Evolutionary conservation across 2,888 invertebrate genomes (phyloP).

Genomic region (Drosophila anomalipes): DNA sequence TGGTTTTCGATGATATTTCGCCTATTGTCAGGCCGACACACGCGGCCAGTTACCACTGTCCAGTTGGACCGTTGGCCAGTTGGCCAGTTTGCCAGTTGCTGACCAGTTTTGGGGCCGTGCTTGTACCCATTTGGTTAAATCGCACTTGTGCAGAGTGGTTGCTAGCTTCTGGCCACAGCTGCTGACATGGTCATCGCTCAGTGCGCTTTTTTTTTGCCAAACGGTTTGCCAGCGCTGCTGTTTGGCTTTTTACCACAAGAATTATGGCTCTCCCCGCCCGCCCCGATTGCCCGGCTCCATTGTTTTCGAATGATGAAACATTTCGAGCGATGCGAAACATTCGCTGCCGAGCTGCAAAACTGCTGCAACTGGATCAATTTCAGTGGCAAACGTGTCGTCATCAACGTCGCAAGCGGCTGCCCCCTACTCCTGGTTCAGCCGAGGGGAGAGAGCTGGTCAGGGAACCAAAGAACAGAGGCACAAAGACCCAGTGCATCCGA

Average conservation of each 20-base stretch:
- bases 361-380: constrained; percentile 84
- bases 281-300: constrained; percentile 1
- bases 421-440: no score
- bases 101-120: constrained; percentile 62
- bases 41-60: constrained; percentile 48
- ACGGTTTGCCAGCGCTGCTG: constrained; percentile 34
- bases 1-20: constrained; percentile 84
- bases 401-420: constrained; percentile 39
- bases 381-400: constrained; percentile 70
- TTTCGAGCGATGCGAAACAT: constrained; percentile 77
- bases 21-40: constrained; percentile 82
- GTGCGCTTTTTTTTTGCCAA: constrained; percentile 26
- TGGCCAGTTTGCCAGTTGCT: constrained; percentile 23
- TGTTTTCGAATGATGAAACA: constrained; percentile 73
- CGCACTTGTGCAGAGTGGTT: constrained; percentile 49
- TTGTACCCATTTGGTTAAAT: constrained; percentile 77
- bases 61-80: not conserved
- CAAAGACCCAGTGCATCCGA: constrained; percentile 22
- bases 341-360: constrained; percentile 57
- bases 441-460: not conserved
- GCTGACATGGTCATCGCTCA: constrained; percentile 66
- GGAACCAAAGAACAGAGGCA: constrained; percentile 4
- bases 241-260: constrained; percentile 77
- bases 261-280: constrained; percentile 70
- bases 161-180: constrained; percentile 32